These are phyloP conservation scores for Folsomia manolachei DNA, from an alignment of 2,888 invertebrate genomes.

Conservation along the genomic window DNA sequence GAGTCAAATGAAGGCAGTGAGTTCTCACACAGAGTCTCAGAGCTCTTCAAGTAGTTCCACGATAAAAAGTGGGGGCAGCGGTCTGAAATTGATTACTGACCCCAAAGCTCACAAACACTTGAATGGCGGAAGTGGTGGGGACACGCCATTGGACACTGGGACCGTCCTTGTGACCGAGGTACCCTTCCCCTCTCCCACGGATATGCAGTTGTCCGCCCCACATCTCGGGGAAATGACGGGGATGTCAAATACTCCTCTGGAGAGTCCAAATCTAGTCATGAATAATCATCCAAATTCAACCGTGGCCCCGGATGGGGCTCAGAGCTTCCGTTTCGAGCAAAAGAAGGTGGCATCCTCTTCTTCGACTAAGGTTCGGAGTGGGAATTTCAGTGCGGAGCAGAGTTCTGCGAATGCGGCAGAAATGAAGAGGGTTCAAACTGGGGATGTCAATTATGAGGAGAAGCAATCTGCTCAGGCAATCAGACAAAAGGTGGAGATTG, in stretches of 20 bases:
- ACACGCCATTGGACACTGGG: slow-evolving; percentile 49
- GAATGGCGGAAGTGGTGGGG: slow-evolving; percentile 36
- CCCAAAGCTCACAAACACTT: slow-evolving; percentile 34
- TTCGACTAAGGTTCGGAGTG: slow-evolving; percentile 71
- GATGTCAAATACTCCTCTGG: slow-evolving; percentile 52
- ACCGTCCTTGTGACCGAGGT: slow-evolving; percentile 49
- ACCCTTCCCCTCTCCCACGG: slow-evolving; percentile 42
- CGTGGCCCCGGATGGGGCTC: slow-evolving; percentile 35
- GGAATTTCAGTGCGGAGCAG: slow-evolving; percentile 77
- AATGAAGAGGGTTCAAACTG: slow-evolving; percentile 72
- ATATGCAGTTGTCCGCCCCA: slow-evolving; percentile 31
- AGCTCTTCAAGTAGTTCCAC: slow-evolving; percentile 35
- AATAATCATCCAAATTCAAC: slow-evolving; percentile 47
- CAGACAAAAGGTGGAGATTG: slow-evolving; percentile 74
- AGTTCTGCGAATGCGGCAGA: slow-evolving; percentile 70
- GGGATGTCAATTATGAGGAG: slow-evolving; percentile 73
- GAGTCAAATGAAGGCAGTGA: slow-evolving; percentile 78
- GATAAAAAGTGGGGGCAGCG: slow-evolving; percentile 30
- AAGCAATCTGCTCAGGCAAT: slow-evolving; percentile 67
- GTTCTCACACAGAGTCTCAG: slow-evolving; percentile 48
- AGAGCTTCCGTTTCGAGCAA: slow-evolving; percentile 62
- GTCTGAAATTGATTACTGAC: slow-evolving; percentile 43
- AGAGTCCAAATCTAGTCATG: slow-evolving; percentile 52
- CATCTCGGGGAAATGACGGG: slow-evolving; percentile 41
- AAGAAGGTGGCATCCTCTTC: slow-evolving; percentile 76